phyloP scores from a whole-genome alignment of 2,797 vertebrate genomes.

The Peromyscus melanophrys region DNA sequence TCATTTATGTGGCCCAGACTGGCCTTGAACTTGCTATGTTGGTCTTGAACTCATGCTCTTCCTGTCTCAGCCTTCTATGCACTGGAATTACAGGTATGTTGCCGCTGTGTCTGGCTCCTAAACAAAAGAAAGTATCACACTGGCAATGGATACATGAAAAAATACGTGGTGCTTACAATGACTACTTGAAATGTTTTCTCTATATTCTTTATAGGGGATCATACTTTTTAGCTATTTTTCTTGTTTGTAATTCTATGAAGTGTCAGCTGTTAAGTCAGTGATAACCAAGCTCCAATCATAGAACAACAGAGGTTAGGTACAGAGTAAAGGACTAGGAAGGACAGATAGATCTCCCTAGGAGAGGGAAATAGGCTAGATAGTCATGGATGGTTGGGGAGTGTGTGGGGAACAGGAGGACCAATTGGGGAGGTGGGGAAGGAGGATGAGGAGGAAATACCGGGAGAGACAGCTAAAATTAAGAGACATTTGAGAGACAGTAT shows the following conservation, averaged over 20 bases:
- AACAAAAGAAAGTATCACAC: slow-evolving; percentile 6
- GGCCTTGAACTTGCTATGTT: background rate
- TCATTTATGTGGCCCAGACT: background rate
- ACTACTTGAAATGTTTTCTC: background rate
- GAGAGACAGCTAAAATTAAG: background rate
- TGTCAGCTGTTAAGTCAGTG: background rate
- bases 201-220: background rate
- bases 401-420: background rate
- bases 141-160: slow-evolving; percentile 12
- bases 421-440: no score
- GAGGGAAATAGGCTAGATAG: background rate
- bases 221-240: background rate
- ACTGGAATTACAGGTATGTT: background rate
- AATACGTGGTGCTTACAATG: background rate
- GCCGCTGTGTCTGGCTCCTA: background rate
- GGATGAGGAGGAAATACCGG: background rate
- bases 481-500: background rate
- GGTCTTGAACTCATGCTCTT: background rate
- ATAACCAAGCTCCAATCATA: background rate
- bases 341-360: background rate
- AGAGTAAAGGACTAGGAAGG: background rate
- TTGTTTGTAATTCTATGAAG: background rate
- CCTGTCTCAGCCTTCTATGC: background rate
- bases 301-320: background rate
- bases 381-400: background rate